A percentile compares a stretch with the other conserved stretches of the same genome.
These are phyloP conservation scores for Catostomus latipinnis DNA, from an alignment of 2,797 vertebrate species.

Conservation along the genomic window DNA sequence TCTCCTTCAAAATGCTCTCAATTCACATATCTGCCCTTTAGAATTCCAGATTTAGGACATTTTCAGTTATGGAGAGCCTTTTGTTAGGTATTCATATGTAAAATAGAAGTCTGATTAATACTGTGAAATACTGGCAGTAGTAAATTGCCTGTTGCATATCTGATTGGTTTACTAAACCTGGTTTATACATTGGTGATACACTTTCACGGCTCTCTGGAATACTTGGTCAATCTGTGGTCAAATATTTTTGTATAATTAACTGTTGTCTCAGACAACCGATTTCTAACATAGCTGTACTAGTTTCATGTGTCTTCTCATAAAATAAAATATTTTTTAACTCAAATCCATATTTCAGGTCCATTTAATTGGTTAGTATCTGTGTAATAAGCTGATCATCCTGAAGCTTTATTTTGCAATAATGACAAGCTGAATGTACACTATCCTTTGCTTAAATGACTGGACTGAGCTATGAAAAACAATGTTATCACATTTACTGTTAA, in stretches of 20 bases:
- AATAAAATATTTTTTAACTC: too few species aligned
- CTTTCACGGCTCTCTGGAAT: neutral
- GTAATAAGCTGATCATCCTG: too few species aligned
- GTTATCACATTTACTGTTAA: too few species aligned
- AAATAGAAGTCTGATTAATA: neutral
- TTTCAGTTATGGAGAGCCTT: neutral
- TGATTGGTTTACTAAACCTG: neutral
- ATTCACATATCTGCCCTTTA: neutral
- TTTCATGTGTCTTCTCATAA: too few species aligned
- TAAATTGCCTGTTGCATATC: neutral
- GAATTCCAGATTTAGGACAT: neutral
- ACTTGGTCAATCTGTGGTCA: neutral
- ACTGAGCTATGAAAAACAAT: too few species aligned
- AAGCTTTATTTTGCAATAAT: too few species aligned
- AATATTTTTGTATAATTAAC: neutral
- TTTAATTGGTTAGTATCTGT: too few species aligned
- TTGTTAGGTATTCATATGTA: neutral
- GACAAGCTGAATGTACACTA: too few species aligned
- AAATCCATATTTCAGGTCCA: too few species aligned
- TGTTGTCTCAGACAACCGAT: neutral
- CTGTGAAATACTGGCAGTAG: neutral
- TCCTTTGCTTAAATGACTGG: too few species aligned
- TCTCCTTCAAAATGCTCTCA: neutral
- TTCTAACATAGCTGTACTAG: neutral
- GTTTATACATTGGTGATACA: neutral